phyloP scores from a whole-genome alignment of 2,113 vertebrate genomes.

The Cyprinus carpio region DNA sequence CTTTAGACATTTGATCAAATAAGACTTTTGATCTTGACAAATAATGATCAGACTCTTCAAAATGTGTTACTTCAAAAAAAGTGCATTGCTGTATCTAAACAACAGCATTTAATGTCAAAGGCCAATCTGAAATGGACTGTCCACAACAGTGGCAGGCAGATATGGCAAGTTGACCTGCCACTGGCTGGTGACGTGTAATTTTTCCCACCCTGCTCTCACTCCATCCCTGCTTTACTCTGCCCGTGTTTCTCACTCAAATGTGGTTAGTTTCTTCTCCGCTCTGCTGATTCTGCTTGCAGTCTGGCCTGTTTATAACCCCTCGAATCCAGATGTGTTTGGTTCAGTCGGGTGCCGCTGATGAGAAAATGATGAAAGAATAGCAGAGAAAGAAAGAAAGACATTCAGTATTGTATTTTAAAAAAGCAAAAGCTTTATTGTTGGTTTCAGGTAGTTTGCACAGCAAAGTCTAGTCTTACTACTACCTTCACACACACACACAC shows the following conservation, averaged over 20 bases:
- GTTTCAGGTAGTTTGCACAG: background rate
- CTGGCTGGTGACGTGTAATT: background rate
- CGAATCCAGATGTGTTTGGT: conserved; percentile 45
- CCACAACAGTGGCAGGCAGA: background rate
- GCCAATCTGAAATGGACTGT: background rate
- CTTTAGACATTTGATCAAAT: too few species aligned
- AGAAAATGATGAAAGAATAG: background rate
- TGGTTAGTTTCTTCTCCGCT: conserved; percentile 54
- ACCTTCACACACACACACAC: background rate
- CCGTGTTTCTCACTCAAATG: conserved; percentile 42
- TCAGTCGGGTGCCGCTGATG: conserved; percentile 48
- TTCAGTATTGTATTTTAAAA: conserved; percentile 32
- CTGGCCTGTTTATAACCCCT: conserved; percentile 51
- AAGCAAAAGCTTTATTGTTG: background rate
- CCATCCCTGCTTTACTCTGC: background rate
- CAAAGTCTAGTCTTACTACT: conserved; percentile 34
- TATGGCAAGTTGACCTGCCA: background rate
- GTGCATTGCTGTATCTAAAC: too few species aligned
- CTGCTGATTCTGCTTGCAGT: conserved; percentile 37
- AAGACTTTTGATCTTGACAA: too few species aligned
- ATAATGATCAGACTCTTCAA: too few species aligned
- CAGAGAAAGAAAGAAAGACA: conserved; percentile 9
- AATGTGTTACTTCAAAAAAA: too few species aligned
- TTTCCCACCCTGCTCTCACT: background rate
- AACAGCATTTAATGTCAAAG: background rate